Percentiles rank a stretch among this genome's conserved stretches.
Evolutionary conservation across 2,113 vertebrate species (phyloP).

Genomic region (Ammodytes marinus): DNA sequence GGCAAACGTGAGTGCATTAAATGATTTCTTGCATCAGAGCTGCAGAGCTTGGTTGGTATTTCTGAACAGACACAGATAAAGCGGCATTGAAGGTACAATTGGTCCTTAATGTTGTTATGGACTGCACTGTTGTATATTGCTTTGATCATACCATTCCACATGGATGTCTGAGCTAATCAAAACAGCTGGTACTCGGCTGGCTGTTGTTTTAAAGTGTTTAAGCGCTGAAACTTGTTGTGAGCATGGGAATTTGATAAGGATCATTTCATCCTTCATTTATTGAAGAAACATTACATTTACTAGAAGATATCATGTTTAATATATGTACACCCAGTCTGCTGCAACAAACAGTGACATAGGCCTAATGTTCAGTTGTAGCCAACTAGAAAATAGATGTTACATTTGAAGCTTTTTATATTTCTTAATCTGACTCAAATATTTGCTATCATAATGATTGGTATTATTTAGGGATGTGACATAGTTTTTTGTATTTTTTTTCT

Average conservation of each 20-base stretch:
- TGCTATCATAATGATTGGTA: not conserved
- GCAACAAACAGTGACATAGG: not conserved
- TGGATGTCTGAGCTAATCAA: conserved; percentile 6
- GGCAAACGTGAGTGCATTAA: not conserved
- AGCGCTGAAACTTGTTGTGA: conserved; percentile 4
- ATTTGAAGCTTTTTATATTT: conserved; percentile 3
- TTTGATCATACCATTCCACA: conserved; percentile 31
- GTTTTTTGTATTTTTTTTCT: no score
- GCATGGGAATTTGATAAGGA: conserved; percentile 7
- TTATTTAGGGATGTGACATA: no score
- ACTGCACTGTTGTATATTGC: not conserved
- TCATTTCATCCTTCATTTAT: not conserved
- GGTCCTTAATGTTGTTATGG: not conserved
- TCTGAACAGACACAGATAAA: conserved; percentile 11
- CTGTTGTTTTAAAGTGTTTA: conserved; percentile 2
- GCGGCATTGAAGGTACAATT: not conserved
- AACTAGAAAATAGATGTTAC: not conserved
- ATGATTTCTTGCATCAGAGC: not conserved
- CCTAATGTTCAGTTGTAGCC: not conserved
- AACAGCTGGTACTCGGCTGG: not conserved
- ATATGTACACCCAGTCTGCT: not conserved
- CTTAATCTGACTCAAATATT: not conserved
- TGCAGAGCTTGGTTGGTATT: not conserved
- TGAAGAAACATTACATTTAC: conserved; percentile 5
- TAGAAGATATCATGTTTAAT: not conserved